These are phyloP conservation scores for Oscheius sp. DNA, from an alignment of 2,888 invertebrate genomes.

Conservation along the genomic window DNA sequence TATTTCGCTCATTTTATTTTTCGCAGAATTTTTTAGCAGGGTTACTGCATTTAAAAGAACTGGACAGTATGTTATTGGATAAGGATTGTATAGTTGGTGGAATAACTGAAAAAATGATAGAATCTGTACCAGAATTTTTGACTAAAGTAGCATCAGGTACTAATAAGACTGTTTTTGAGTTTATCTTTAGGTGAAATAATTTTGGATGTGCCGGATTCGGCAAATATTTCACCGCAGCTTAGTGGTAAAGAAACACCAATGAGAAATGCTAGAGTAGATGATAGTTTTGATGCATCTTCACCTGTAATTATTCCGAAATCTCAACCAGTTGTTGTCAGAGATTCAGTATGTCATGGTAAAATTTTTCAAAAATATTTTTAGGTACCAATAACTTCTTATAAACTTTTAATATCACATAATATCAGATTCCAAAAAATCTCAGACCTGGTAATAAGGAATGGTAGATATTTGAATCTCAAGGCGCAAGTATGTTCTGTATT, in stretches of 20 bases:
- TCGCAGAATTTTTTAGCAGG: not conserved
- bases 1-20: not conserved
- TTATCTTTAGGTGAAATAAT: not conserved
- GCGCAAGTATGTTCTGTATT: not conserved
- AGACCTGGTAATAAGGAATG: not conserved
- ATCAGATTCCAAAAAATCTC: not conserved
- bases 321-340: not conserved
- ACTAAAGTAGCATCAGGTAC: not conserved
- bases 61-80: not conserved
- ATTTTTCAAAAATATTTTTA: not conserved
- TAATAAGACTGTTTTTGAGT: not conserved
- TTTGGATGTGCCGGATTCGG: not conserved
- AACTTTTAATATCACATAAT: not conserved
- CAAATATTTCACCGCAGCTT: not conserved
- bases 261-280: no score
- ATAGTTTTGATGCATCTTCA: no score
- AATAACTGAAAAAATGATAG: not conserved
- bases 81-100: not conserved
- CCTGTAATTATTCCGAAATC: not conserved
- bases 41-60: not conserved
- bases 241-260: not conserved
- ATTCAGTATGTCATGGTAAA: not conserved
- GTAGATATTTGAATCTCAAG: not conserved
- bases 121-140: not conserved
- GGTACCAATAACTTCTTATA: not conserved